Conservation (phyloP, 1,140 invertebrate species). For the Ctenoplectra terminalis region DNA sequence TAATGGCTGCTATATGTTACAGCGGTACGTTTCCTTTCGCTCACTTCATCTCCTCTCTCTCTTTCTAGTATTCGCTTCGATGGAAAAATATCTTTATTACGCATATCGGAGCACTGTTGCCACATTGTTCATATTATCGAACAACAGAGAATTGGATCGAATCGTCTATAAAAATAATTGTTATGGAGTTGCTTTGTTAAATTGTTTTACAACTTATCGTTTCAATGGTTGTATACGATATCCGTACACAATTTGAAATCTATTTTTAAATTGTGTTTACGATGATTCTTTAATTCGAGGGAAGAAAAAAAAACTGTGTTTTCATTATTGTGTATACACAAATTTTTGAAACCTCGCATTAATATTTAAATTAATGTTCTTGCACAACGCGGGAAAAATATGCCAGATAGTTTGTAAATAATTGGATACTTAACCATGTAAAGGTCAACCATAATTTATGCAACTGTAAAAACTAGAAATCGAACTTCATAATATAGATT, state of each 20-base stretch:
- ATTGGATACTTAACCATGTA: background rate
- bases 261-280: too few species aligned
- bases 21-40: constrained; percentile 72
- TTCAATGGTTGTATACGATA: background rate
- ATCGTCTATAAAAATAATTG: constrained; percentile 8
- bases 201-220: background rate
- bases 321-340: background rate
- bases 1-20: constrained; percentile 78
- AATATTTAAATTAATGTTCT: background rate
- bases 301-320: too few species aligned
- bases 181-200: background rate
- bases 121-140: constrained; percentile 38
- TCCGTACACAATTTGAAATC: background rate
- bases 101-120: constrained; percentile 47
- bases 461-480: constrained; percentile 1
- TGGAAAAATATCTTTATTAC: constrained; percentile 54
- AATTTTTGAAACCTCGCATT: background rate
- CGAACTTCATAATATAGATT: background rate
- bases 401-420: background rate
- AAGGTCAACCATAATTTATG: background rate
- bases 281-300: background rate
- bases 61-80: constrained; percentile 10
- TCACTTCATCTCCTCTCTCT: constrained; percentile 17
- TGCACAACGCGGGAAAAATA: background rate
- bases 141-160: constrained; percentile 15